Evolutionary conservation across 2,797 vertebrate genomes (phyloP), one percentile per base, ranked within the genome.

Genomic region (Choloepus didactylus): DNA sequence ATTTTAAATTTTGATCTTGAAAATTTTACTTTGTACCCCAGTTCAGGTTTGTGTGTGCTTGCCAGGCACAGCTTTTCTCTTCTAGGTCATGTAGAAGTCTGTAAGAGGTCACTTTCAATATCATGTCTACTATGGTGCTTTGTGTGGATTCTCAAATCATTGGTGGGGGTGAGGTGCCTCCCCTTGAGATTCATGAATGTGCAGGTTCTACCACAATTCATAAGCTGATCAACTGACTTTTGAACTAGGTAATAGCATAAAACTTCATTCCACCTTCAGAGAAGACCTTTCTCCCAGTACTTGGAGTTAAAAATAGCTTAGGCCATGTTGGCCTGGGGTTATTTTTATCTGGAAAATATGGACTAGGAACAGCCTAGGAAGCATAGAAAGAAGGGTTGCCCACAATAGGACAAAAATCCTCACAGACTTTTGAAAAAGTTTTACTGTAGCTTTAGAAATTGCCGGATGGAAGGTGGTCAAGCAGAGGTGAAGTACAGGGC

Each of bases 291-390:
- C 93, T 96, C 87, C 84, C 69, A 72, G 81, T 38, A 62, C 44
- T 59, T 79, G 84, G 31, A 75, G 84, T 88, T 96, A 93, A 92
- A 96, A 96, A 92, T 94, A 93, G 85, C 56, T 59, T 29, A 88
- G 56, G 85, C 87, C 67, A 69, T 9, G 54, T 31, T 56, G 75
- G 84, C 72, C 67, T 46, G 5, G 67, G 62, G 69, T 79, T 97
- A 93, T 97, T 97, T 97, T 96, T 94, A 94, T 88, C 93, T 72
- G 59, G 90, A 96, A 97, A 96, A 95, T 41, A 95, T 69, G 77
- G 88, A 60, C 95, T 91, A 85, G 87, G 70, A 96, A 90, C 51
- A 95, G 73, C 87, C 81, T 0, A 27, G 80, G 54, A 44, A 87
- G 41, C 54, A 92, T 0, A 60, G 38, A 69, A 89, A 29, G 35